phyloP scores from a whole-genome alignment of 1,140 invertebrate genomes.

The Drosophila athabasca region DNA sequence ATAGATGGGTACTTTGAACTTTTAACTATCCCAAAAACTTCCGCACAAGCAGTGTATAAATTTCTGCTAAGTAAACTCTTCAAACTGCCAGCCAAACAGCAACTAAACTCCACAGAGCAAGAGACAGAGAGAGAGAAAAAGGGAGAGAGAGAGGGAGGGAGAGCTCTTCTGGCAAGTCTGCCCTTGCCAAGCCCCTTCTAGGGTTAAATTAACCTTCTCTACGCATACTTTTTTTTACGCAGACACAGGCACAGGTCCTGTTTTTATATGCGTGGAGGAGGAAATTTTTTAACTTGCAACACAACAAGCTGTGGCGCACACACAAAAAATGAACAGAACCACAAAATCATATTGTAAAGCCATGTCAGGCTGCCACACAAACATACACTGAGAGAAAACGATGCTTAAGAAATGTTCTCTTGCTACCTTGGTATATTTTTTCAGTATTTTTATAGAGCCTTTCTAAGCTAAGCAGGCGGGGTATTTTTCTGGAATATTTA shows the following conservation, averaged over 20 bases:
- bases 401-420: no score
- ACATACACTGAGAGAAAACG: constrained; percentile 15
- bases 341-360: constrained; percentile 80
- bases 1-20: constrained; percentile 15
- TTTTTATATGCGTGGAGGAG: constrained; percentile 34
- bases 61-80: constrained; percentile 30
- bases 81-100: constrained; percentile 26
- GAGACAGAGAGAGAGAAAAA: no score
- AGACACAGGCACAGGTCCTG: neutral
- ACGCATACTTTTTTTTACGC: neutral
- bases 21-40: constrained; percentile 30
- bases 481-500: no score
- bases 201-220: constrained; percentile 32
- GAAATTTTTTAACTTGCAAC: constrained; percentile 41
- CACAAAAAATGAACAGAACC: constrained; percentile 69
- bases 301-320: constrained; percentile 23
- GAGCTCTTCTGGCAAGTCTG: constrained; percentile 1
- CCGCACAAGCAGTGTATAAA: constrained; percentile 2
- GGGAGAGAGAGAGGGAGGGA: neutral
- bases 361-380: constrained; percentile 58
- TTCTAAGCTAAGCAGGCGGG: no score
- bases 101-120: constrained; percentile 3
- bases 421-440: no score
- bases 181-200: constrained; percentile 5
- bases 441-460: neutral